A percentile compares a stretch with the other conserved stretches of the same genome.
Evolutionary conservation across 2,113 vertebrate species (phyloP).

Genomic region (Pachypanchax playfairii): DNA sequence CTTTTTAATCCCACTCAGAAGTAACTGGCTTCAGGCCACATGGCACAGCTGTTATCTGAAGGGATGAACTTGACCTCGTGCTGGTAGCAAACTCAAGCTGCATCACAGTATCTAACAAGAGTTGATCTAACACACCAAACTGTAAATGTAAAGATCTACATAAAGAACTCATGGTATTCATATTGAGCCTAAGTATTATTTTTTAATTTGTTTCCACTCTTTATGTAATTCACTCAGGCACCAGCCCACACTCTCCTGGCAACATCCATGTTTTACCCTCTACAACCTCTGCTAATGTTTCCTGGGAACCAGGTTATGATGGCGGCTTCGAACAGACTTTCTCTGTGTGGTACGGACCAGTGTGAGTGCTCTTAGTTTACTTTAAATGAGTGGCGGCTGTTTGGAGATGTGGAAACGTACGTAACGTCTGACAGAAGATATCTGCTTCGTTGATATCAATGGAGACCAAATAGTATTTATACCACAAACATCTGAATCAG

Average conservation of each 20-base stretch:
- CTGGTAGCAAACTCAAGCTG: slow-evolving; percentile 28
- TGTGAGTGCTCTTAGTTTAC: slow-evolving; percentile 88
- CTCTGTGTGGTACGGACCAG: slow-evolving; percentile 99
- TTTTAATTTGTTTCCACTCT: slow-evolving; percentile 35
- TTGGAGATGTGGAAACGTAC: slow-evolving; percentile 27
- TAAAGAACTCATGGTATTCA: too few relatives aligned
- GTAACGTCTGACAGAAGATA: not conserved
- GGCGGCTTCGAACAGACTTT: slow-evolving; percentile 99
- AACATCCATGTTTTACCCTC: slow-evolving; percentile 90
- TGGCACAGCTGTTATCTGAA: slow-evolving; percentile 53
- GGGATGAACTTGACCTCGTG: slow-evolving; percentile 48
- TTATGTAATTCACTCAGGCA: slow-evolving; percentile 81
- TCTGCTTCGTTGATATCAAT: not conserved
- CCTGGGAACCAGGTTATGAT: slow-evolving; percentile 98
- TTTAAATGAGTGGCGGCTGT: slow-evolving; percentile 27
- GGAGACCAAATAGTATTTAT: too few relatives aligned
- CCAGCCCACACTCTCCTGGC: slow-evolving; percentile 95
- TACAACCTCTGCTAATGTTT: slow-evolving; percentile 95
- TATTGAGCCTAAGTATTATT: not conserved
- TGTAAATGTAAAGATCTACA: not conserved
- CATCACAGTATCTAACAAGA: slow-evolving; percentile 11
- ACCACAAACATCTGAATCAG: too few relatives aligned
- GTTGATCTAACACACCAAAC: slow-evolving; percentile 3
- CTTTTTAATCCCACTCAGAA: slow-evolving; percentile 36
- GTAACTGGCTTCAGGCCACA: slow-evolving; percentile 49